Base-by-base conservation (phyloP, 2,888 invertebrate genomes). In the Heliconius ismenius region DNA sequence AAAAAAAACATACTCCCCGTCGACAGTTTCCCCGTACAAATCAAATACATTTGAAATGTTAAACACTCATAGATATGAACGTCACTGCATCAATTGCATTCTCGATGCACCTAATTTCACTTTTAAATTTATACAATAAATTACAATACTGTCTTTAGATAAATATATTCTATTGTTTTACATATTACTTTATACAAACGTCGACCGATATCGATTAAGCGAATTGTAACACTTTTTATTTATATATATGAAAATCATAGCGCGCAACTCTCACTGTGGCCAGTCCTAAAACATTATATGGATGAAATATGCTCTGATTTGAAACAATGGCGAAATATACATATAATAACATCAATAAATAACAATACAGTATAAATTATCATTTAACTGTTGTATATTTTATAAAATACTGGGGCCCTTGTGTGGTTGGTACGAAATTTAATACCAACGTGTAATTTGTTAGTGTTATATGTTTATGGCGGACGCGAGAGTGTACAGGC, bases 261-360 rank as follows among this genome's bases (percentile, higher is more conserved):
- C 82, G 64, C 28, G 77, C 73, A 77, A 81, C 76, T 82, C 82
- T 85, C 87, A 81, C 79, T 91, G 88, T 86, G 83, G 81, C 79
- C 80, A 83, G 82, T 83, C 88, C 87, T 88, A 86, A 90, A 87
- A 91, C 92, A 92, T 93, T 93, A 93, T 92, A 93, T 92, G 92
- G 92, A 92, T 93, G 92, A 93, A 93, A 94, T 93, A 94, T 93
- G 94, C 93, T 93, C 93, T 93, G 93, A 93, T 93, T 93, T 93
- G 92, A 93, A 94, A 94, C 93, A 94, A 94, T 93, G 93, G 94
- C 91, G 88, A 93, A 93, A 93, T 94, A 93, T 94, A 93, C 93
- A 94, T 93, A 93, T 93, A 93, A 94, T 93, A 94, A 93, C 93
- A 93, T 93, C 94, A 93, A 93, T 94, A 94, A 94, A 94, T 94